These are phyloP conservation scores for Mormyrops attenuatus DNA, from an alignment of 2,797 vertebrate genomes.

Conservation along the genomic window DNA sequence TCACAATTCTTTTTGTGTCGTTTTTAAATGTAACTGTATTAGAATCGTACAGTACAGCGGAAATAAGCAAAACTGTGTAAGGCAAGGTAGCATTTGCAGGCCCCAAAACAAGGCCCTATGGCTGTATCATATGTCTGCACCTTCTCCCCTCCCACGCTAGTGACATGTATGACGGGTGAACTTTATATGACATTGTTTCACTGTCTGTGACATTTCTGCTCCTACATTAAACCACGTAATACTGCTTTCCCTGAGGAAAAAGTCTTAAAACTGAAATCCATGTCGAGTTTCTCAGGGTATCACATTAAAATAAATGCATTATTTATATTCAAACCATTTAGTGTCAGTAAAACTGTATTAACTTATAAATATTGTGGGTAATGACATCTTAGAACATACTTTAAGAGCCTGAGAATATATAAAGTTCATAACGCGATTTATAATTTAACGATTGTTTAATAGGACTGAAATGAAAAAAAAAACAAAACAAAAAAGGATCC, in stretches of 20 bases:
- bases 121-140: neutral
- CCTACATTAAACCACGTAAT: neutral
- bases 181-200: neutral
- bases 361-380: neutral
- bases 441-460: neutral
- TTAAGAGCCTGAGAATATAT: neutral
- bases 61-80: neutral
- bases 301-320: neutral
- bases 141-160: neutral
- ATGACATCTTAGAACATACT: neutral
- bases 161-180: neutral
- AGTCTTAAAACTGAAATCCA: neutral
- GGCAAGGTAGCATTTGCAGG: neutral
- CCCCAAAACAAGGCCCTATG: neutral
- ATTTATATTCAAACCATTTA: conserved; percentile 7
- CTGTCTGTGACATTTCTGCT: neutral
- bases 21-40: neutral
- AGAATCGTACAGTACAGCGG: neutral
- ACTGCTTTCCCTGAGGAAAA: neutral
- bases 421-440: neutral
- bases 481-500: neutral
- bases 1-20: neutral
- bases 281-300: neutral
- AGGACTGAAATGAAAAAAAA: neutral
- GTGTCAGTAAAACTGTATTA: neutral